Base-by-base conservation (phyloP, 1,140 invertebrate genomes). In the Neodiprion pinetum region DNA sequence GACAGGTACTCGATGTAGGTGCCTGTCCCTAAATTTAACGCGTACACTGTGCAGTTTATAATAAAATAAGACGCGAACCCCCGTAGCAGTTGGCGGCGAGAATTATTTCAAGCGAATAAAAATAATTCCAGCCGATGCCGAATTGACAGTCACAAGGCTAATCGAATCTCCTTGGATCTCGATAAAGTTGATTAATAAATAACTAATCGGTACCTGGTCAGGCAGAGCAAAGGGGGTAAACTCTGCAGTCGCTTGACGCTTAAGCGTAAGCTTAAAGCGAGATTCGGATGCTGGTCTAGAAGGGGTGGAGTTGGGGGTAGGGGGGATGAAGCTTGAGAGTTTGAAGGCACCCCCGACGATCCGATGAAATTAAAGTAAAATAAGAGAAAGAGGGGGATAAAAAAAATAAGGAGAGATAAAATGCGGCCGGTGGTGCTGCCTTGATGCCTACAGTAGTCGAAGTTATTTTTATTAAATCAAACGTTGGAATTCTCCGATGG, bases 391-490 rank as follows among this genome's bases (percentile, higher is more conserved):
- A 14, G 10, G 47, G 70, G 66, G 71, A 74, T 74, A 74, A 75
- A 66, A 49, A n/a, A 5, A 14, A 69, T 7, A 71, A 10, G n/a
- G 48, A 70, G 17, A 40, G 28, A 40, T 1, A 40, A 40, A 40
- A 40, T 3, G 28, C 28, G 28, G 28, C 28, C 28, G 28, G 1
- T 40, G 28, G 28, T 40, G 28, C 28, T 40, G 28, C 28, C 28
- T 40, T 40, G 28, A 40, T 47, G 28, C 28, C 47, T 11, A 12
- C 21, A 61, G 48, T 40, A n/a, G 74, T 67, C 67, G 73, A 69
- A 80, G 81, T 82, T 86, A 85, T 87, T 87, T 87, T 87, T 85
- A 87, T 85, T 87, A 86, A 87, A 85, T 80, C 77, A 72, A 77
- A 77, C 74, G 73, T 69, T 78, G 80, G 80, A 79, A 82, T 84